Conservation (phyloP, 2,113 vertebrate genomes). For the Lampris incognitus region DNA sequence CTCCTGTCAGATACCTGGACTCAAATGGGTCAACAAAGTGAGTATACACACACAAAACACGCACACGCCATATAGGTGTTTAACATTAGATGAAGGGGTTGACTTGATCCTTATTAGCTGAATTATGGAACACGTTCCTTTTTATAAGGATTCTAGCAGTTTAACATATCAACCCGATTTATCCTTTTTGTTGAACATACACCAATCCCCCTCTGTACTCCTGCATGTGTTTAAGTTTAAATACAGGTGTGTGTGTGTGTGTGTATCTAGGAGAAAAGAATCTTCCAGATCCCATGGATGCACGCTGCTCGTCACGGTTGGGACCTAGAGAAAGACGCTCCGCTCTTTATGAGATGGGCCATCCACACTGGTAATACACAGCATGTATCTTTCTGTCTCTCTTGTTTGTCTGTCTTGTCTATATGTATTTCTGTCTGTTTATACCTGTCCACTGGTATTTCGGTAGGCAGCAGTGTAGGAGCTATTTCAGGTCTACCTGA, state of each 20-base stretch:
- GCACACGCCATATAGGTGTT: background rate
- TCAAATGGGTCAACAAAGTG: slow-evolving; percentile 98
- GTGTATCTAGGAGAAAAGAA: slow-evolving; percentile 87
- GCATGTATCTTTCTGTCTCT: background rate
- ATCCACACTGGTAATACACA: slow-evolving; percentile 90
- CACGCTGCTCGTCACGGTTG: slow-evolving; percentile 96
- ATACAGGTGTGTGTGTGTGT: background rate
- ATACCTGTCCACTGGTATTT: no score
- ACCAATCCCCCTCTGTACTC: background rate
- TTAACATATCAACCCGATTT: no score
- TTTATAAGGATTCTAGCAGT: no score
- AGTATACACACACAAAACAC: slow-evolving; percentile 26
- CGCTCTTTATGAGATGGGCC: slow-evolving; percentile 95
- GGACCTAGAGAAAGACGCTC: slow-evolving; percentile 96
- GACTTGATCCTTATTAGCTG: no score
- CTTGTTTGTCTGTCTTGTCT: background rate
- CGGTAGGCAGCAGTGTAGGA: no score
- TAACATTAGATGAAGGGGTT: no score
- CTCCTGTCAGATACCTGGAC: slow-evolving; percentile 91
- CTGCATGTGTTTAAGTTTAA: background rate
- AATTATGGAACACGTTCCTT: no score
- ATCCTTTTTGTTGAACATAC: background rate
- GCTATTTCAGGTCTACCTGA: no score
- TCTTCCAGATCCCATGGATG: slow-evolving; percentile 98
- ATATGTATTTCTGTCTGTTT: no score